Evolutionary conservation across 2,113 vertebrate species (phyloP).

Genomic region (Centropus bengalensis): DNA sequence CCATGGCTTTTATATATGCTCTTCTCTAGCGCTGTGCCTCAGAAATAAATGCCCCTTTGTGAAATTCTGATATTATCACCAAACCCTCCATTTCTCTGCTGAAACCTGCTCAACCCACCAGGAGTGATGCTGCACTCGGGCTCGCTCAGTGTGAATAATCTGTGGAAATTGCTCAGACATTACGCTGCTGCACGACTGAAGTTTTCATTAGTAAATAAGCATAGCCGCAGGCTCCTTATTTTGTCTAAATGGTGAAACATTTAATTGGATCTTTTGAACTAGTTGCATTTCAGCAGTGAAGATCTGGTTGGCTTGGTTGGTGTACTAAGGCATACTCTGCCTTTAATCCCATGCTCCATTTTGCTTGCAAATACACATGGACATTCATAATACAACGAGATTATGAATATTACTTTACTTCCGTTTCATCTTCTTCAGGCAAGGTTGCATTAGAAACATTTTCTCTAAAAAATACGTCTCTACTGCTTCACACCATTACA

Average conservation of each 20-base stretch:
- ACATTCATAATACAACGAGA: not conserved
- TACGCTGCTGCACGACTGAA: not conserved
- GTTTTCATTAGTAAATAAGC: constrained; percentile 48
- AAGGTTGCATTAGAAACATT: not conserved
- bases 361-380: not conserved
- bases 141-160: constrained; percentile 2
- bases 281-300: not conserved
- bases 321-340: not conserved
- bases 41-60: not conserved
- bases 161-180: not conserved
- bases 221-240: constrained; percentile 54
- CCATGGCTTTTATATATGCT: not conserved
- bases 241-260: constrained; percentile 35
- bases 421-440: not conserved
- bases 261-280: constrained; percentile 48
- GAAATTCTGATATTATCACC: not conserved
- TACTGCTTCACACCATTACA: not conserved
- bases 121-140: not conserved
- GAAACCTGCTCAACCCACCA: not conserved
- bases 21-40: not conserved
- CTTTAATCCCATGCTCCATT: not conserved
- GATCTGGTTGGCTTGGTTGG: not conserved
- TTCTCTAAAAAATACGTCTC: not conserved
- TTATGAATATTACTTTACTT: not conserved
- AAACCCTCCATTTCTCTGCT: not conserved